Evolutionary conservation across 2,797 vertebrate species (phyloP).

Genomic region (Hyperoplus lanceolatus): DNA sequence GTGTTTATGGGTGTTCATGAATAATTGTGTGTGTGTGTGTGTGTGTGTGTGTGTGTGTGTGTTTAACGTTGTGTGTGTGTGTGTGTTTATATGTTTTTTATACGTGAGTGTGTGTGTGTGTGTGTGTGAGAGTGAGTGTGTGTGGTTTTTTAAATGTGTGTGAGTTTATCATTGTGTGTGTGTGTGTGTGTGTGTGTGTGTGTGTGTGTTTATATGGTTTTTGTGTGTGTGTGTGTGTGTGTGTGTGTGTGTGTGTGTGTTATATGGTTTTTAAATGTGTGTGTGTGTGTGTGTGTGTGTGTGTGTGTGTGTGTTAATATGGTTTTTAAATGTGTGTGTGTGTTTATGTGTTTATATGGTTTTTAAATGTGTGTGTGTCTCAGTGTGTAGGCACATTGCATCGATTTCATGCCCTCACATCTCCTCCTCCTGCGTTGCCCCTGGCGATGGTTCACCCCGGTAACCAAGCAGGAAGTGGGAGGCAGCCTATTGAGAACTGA

Average conservation of each 20-base stretch:
- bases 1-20: too few relatives aligned
- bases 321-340: conserved; percentile 15
- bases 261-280: background rate
- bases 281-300: conserved; percentile 19
- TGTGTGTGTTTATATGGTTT: too few relatives aligned
- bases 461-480: conserved; percentile 80
- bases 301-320: conserved; percentile 16
- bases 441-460: conserved; percentile 79
- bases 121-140: too few relatives aligned
- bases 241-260: conserved; percentile 8
- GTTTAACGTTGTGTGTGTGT: too few relatives aligned
- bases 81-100: too few relatives aligned
- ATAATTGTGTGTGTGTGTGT: too few relatives aligned
- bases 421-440: conserved; percentile 76
- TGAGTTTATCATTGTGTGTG: too few relatives aligned
- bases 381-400: conserved; percentile 10
- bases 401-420: conserved; percentile 53
- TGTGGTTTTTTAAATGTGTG: too few relatives aligned
- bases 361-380: conserved; percentile 21
- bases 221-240: too few relatives aligned
- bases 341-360: conserved; percentile 23
- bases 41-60: too few relatives aligned
- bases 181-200: too few relatives aligned
- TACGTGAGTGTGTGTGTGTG: too few relatives aligned
- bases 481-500: conserved; percentile 62